phyloP scores from a whole-genome alignment of 2,113 vertebrate genomes.

The Micronycteris hirsuta region DNA sequence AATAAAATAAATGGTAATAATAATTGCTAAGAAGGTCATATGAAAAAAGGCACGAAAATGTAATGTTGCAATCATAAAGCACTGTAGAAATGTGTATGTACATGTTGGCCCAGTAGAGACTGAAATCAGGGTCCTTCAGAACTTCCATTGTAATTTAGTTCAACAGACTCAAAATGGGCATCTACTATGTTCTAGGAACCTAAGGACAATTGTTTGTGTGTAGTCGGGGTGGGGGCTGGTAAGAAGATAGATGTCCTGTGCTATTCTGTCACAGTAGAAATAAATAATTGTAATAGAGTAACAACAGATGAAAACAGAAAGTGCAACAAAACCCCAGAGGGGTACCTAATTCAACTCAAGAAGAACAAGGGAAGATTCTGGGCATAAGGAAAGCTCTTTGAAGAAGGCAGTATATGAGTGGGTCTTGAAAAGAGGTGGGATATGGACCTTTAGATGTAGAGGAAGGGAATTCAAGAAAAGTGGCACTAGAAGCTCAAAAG shows the following conservation, averaged over 20 bases:
- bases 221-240: rapidly evolving
- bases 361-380: background rate
- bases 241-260: background rate
- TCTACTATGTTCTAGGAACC: background rate
- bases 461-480: background rate
- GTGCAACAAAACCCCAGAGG: background rate
- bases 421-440: background rate
- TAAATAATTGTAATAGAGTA: background rate
- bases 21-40: background rate
- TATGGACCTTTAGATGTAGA: background rate
- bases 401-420: background rate
- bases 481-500: background rate
- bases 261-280: background rate
- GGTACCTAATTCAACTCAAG: background rate
- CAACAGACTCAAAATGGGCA: background rate
- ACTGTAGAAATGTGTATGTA: background rate
- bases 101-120: background rate
- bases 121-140: background rate
- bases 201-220: background rate
- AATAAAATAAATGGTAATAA: background rate
- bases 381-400: background rate
- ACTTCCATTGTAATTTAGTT: background rate
- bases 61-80: background rate
- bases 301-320: background rate
- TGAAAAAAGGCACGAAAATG: background rate